Base-by-base conservation (phyloP, 2,113 vertebrate species). In the Leptobrachium leishanense region DNA sequence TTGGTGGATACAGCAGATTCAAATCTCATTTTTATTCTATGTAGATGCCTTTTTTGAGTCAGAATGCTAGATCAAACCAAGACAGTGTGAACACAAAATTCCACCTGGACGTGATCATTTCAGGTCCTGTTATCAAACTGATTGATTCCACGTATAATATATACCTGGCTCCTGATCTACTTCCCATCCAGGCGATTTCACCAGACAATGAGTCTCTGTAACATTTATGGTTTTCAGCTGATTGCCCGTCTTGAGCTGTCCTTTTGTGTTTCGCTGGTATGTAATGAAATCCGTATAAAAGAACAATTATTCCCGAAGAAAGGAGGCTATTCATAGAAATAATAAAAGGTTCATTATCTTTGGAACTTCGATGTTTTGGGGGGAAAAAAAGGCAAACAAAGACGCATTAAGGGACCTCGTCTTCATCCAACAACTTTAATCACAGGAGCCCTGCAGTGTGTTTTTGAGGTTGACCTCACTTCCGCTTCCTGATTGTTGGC, bases 401-500 rank as follows among this genome's bases (percentile, higher is more conserved):
- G 62, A 64, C 13, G 39, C 6, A 64, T 31, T 39, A 7, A 46
- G 31, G 65, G 42, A 4, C 53, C 54, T 62, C 9, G 1, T 15
- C 46, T 57, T 77, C 3, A 11, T 15, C 20, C n/a, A n/a, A 13
- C 20, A 15, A n/a, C 42, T 70, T 68, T 71, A 63, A 77, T 77
- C 67, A 41, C 42, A 70, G 62, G 62, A 64, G 9, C 6, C 62
- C 62, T 20, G 9, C 62, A 50, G 46, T 71, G 76, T 70, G 62
- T 77, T 69, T 69, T 70, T 68, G 43, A 41, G 42, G 41, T 50
- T 40, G 43, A 10, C 77, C 50, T 44, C 50, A 85, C 82, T 84
- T 88, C 85, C 70, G 82, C 84, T 92, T 90, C 88, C 88, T 90
- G 85, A 31, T 88, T 83, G 79, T 73, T 80, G 69, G 82, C 72